phyloP scores from a whole-genome alignment of 2,113 vertebrate genomes.

The Cebidichthys violaceus region DNA sequence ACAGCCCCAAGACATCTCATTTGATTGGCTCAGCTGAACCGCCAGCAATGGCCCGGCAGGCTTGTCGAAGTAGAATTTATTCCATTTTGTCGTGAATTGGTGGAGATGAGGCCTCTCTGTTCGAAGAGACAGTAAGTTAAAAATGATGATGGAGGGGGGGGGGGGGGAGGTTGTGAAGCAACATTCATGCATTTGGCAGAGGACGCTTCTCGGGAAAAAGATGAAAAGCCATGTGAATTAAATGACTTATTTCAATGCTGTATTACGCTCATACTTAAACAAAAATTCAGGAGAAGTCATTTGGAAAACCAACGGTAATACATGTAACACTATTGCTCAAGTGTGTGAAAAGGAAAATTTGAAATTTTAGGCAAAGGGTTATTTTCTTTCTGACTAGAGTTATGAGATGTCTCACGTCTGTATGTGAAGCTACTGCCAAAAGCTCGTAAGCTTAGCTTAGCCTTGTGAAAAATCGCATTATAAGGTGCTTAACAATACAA shows the following conservation, averaged over 20 bases:
- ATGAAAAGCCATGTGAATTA: constrained; percentile 32
- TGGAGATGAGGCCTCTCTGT: constrained; percentile 65
- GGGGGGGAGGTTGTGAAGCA: constrained; percentile 19
- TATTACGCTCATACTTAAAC: neutral
- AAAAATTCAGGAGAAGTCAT: too few species aligned
- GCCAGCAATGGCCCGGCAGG: constrained; percentile 51
- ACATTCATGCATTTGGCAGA: constrained; percentile 27
- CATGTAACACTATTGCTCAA: too few species aligned
- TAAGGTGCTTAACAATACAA: too few species aligned
- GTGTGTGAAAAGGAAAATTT: too few species aligned
- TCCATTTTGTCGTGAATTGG: constrained; percentile 68
- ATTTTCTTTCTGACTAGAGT: too few species aligned
- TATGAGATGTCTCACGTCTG: too few species aligned
- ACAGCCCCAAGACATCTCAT: constrained; percentile 40
- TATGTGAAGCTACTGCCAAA: too few species aligned
- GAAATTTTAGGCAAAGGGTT: too few species aligned
- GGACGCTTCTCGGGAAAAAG: neutral
- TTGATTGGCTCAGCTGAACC: constrained; percentile 66
- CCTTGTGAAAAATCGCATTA: too few species aligned
- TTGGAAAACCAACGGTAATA: too few species aligned
- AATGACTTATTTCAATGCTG: constrained; percentile 28
- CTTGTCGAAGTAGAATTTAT: constrained; percentile 63
- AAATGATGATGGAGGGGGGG: constrained; percentile 28
- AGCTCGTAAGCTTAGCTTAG: too few species aligned
- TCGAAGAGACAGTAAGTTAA: constrained; percentile 58